These are phyloP conservation scores for Lytechinus pictus DNA, from an alignment of 35 echinoderm and acorn worm species.

Conservation along the genomic window DNA sequence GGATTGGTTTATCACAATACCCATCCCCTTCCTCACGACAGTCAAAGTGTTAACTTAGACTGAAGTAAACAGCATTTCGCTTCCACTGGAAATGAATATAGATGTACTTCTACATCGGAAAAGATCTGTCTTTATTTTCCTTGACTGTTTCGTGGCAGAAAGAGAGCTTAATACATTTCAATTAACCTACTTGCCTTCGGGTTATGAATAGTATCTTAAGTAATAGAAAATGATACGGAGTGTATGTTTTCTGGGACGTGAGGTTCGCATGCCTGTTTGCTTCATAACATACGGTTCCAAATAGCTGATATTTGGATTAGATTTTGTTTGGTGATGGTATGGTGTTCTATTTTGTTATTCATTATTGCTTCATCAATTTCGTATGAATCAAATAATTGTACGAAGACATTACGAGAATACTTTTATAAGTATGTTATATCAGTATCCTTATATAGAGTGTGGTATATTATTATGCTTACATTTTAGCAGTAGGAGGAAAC, in stretches of 20 bases:
- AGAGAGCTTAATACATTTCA: background rate
- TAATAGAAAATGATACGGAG: background rate
- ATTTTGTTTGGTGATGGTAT: background rate
- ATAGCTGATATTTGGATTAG: background rate
- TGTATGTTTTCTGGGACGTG: background rate
- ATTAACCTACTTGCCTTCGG: background rate
- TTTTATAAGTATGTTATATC: too few relatives aligned
- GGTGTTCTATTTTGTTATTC: background rate
- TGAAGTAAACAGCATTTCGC: background rate
- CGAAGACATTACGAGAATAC: too few relatives aligned
- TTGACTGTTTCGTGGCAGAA: background rate
- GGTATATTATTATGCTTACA: too few relatives aligned
- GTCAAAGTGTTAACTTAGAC: background rate
- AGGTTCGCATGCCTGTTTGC: background rate
- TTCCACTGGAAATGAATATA: background rate
- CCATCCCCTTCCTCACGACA: background rate
- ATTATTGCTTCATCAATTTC: too few relatives aligned
- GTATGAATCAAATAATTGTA: too few relatives aligned
- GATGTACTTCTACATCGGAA: background rate
- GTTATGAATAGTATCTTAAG: background rate
- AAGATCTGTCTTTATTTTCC: background rate
- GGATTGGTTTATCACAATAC: background rate
- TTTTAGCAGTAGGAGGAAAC: too few relatives aligned
- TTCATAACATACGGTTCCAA: background rate
- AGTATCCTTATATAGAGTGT: too few relatives aligned